Conservation (phyloP, 2,797 vertebrate species). For the Enteromius treurensis region DNA sequence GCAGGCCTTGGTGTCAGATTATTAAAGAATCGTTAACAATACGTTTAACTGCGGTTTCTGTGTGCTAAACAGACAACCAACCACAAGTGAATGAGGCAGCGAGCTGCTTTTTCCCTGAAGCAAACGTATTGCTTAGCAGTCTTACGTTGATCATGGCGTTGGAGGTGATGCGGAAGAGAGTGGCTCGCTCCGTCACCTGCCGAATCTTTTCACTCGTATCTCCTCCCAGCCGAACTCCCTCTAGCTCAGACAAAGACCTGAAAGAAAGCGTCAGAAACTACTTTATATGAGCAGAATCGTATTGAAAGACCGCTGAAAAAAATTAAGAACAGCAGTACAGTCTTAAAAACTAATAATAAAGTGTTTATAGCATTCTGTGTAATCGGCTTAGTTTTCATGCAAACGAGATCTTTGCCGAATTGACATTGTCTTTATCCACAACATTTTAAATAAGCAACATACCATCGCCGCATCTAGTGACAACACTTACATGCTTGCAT, state of each 20-base stretch:
- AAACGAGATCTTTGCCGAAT: too few species aligned
- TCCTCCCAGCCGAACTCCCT: constrained; percentile 81
- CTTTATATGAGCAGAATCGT: background rate
- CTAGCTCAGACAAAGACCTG: constrained; percentile 94
- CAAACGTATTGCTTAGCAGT: background rate
- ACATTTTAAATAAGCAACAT: too few species aligned
- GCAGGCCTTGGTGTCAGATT: constrained; percentile 80
- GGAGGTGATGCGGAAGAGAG: constrained; percentile 95
- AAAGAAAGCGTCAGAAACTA: constrained; percentile 61
- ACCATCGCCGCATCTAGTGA: too few species aligned
- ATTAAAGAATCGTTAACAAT: background rate
- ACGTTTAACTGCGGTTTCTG: background rate
- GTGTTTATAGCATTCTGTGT: background rate
- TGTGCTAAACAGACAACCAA: background rate
- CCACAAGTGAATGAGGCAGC: background rate
- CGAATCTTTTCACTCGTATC: constrained; percentile 92
- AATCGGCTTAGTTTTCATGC: too few species aligned
- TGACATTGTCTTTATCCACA: too few species aligned
- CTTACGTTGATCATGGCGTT: constrained; percentile 98
- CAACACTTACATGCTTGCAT: too few species aligned
- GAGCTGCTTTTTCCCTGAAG: background rate
- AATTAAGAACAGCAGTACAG: background rate
- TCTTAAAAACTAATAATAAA: background rate
- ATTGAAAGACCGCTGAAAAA: too few species aligned
- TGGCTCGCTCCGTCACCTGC: constrained; percentile 94